A percentile compares a stretch with the other conserved stretches of the same genome.
These are phyloP conservation scores for Glaucidium brasilianum DNA, from an alignment of 2,113 vertebrate genomes.

Conservation along the genomic window DNA sequence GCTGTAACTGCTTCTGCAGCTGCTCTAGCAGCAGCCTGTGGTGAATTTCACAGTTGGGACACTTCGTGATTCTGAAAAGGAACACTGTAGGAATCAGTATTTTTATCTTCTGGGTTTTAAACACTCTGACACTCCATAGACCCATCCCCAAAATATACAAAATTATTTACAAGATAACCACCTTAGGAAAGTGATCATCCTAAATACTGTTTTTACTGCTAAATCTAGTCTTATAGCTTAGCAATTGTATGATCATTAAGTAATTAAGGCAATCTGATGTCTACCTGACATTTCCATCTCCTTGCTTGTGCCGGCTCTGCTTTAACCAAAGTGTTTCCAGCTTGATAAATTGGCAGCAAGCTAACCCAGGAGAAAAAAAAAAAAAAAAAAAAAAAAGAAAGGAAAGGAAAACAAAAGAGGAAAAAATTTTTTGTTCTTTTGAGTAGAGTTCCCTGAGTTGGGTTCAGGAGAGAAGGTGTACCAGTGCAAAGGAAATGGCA, in stretches of 20 bases:
- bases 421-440: neutral
- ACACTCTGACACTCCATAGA: neutral
- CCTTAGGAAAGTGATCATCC: neutral
- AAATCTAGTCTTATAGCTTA: neutral
- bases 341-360: neutral
- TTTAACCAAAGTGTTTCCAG: neutral
- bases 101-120: neutral
- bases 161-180: neutral
- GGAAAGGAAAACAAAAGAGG: no score
- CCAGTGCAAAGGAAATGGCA: neutral
- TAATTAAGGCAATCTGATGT: neutral
- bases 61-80: neutral
- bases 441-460: neutral
- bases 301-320: neutral
- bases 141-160: neutral
- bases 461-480: neutral
- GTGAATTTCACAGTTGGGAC: neutral
- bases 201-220: neutral
- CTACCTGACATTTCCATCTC: neutral
- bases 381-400: neutral
- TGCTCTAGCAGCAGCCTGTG: neutral
- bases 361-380: neutral
- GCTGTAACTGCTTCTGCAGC: neutral
- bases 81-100: neutral
- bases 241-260: neutral